Percentiles rank a stretch among this genome's conserved stretches.
These are phyloP conservation scores for Ageneiosus marmoratus DNA, from an alignment of 2,113 vertebrate species.

Conservation along the genomic window DNA sequence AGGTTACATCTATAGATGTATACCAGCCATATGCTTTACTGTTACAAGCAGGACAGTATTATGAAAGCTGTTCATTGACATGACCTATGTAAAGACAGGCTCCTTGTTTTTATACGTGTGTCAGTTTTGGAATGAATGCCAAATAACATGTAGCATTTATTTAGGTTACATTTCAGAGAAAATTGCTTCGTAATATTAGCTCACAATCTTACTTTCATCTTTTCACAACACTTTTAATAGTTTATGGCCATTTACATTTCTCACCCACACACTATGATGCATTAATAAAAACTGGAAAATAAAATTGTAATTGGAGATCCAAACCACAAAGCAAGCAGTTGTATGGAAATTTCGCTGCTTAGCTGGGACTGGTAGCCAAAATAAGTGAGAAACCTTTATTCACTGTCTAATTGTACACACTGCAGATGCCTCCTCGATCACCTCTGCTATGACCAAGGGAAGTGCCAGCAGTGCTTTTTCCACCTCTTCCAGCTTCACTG, in stretches of 20 bases:
- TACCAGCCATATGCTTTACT: not conserved
- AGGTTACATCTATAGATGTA: not conserved
- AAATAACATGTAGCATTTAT: not conserved
- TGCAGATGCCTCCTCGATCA: constrained; percentile 94
- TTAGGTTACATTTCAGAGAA: not conserved
- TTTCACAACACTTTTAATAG: not conserved
- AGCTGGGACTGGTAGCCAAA: constrained; percentile 92
- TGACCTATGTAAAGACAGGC: constrained; percentile 22
- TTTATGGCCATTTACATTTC: constrained; percentile 4
- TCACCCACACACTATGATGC: constrained; percentile 51
- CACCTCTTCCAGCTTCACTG: constrained; percentile 92
- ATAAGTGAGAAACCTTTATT: constrained; percentile 80
- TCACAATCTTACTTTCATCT: not conserved
- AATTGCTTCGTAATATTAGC: not conserved
- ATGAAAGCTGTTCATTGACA: constrained; percentile 41
- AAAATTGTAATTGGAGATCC: constrained; percentile 56
- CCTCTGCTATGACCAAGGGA: constrained; percentile 96
- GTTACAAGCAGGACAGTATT: constrained; percentile 15
- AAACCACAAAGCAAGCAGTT: constrained; percentile 54
- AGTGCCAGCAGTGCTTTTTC: constrained; percentile 98
- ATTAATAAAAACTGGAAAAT: constrained; percentile 41
- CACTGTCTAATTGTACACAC: constrained; percentile 91
- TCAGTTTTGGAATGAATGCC: constrained; percentile 1
- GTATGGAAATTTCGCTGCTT: constrained; percentile 69
- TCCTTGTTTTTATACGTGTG: constrained; percentile 15